These are phyloP conservation scores for Baccha elongata DNA, from an alignment of 2,888 invertebrate genomes.

Conservation along the genomic window DNA sequence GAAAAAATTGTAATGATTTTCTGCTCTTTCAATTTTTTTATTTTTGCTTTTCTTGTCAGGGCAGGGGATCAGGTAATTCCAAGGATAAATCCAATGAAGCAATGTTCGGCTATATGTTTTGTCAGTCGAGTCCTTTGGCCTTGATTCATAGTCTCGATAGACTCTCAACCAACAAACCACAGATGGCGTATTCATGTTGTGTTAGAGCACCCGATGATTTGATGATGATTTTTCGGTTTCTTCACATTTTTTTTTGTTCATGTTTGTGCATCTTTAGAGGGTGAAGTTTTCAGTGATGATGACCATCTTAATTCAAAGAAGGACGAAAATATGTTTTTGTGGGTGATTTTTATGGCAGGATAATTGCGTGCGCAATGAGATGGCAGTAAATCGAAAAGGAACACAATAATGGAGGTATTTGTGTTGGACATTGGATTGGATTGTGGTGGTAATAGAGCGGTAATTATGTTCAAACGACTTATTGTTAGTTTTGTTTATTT, in stretches of 20 bases:
- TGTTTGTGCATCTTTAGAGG: slow-evolving; percentile 1
- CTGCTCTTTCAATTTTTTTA: slow-evolving; percentile 59
- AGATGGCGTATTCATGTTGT: slow-evolving; percentile 49
- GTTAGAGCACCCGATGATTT: slow-evolving; percentile 40
- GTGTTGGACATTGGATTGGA: slow-evolving; percentile 8
- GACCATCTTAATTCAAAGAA: slow-evolving; percentile 65
- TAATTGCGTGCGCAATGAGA: slow-evolving; percentile 69
- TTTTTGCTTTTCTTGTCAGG: slow-evolving; percentile 71
- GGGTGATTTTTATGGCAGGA: slow-evolving; percentile 54
- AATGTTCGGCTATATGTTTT: slow-evolving; percentile 49
- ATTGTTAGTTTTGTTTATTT: slow-evolving; percentile 54
- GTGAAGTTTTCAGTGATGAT: slow-evolving; percentile 1
- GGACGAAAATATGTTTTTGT: slow-evolving; percentile 2
- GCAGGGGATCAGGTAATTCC: slow-evolving; percentile 70
- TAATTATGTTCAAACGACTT: slow-evolving; percentile 68
- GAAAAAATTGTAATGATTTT: slow-evolving; percentile 59
- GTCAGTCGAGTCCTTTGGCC: slow-evolving; percentile 18
- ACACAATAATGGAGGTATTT: slow-evolving; percentile 15
- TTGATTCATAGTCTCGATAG: slow-evolving; percentile 40
- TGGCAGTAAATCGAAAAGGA: slow-evolving; percentile 68
- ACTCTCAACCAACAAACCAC: not conserved
- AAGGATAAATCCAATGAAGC: slow-evolving; percentile 36
- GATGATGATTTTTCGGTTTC: slow-evolving; percentile 64
- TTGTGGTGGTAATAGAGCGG: slow-evolving; percentile 61
- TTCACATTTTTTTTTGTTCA: no score